These are phyloP conservation scores for Pseudachorutes palmiensis DNA, from an alignment of 1,140 invertebrate species.

Conservation along the genomic window DNA sequence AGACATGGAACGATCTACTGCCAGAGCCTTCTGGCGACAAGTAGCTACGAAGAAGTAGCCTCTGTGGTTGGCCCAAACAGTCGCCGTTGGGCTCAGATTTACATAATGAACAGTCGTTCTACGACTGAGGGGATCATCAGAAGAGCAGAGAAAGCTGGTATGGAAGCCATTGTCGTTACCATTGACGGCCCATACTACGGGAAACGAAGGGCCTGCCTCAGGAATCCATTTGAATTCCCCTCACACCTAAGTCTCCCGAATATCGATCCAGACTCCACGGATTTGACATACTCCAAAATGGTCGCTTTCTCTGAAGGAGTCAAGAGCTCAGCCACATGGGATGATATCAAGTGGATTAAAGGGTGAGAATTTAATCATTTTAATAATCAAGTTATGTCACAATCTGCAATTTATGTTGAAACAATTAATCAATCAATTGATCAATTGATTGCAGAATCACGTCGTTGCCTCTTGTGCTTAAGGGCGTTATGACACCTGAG, in stretches of 20 bases:
- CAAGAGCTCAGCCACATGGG: slow-evolving; percentile 69
- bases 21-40: slow-evolving; percentile 76
- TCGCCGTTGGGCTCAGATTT: slow-evolving; percentile 82
- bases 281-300: slow-evolving; percentile 29
- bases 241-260: slow-evolving; percentile 56
- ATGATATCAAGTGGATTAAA: slow-evolving; percentile 75
- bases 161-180: slow-evolving; percentile 78
- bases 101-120: slow-evolving; percentile 66
- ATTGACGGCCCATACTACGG: slow-evolving; percentile 84
- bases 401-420: no score
- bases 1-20: slow-evolving; percentile 65
- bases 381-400: no score
- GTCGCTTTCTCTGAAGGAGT: slow-evolving; percentile 37
- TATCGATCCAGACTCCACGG: slow-evolving; percentile 41
- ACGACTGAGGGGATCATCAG: slow-evolving; percentile 54
- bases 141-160: slow-evolving; percentile 69
- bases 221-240: slow-evolving; percentile 77
- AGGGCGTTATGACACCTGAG: slow-evolving; percentile 79
- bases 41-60: slow-evolving; percentile 81
- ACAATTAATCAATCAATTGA: neutral
- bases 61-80: slow-evolving; percentile 61
- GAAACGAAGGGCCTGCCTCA: slow-evolving; percentile 63
- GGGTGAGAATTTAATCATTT: neutral
- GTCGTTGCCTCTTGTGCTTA: slow-evolving; percentile 72
- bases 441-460: slow-evolving; percentile 44